Conservation (phyloP, 2,113 vertebrate genomes). For the Tinamus guttatus region DNA sequence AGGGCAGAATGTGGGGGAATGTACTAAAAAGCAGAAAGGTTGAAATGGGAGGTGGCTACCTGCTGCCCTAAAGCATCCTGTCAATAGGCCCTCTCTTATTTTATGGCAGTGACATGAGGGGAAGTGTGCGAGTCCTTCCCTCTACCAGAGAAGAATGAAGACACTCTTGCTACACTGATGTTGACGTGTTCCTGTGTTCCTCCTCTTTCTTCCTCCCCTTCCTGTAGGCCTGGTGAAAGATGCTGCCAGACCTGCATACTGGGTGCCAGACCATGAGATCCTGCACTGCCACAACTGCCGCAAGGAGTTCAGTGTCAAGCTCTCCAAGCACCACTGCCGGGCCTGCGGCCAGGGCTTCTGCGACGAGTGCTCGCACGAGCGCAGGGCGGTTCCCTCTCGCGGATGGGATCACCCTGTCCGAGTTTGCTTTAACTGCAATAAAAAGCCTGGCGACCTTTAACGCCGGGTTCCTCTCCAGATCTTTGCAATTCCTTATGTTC, state of each 20-base stretch:
- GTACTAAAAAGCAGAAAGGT: background rate
- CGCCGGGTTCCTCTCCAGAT: conserved; percentile 72
- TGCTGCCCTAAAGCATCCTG: background rate
- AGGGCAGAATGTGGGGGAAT: background rate
- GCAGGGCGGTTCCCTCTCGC: conserved; percentile 91
- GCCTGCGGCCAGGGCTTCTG: conserved; percentile 98
- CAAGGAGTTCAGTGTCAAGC: conserved; percentile 91
- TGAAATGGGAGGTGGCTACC: background rate
- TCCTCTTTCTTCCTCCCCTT: background rate
- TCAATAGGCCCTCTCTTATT: background rate
- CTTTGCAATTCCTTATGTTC: conserved; percentile 82
- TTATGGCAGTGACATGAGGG: background rate
- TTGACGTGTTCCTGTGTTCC: conserved; percentile 18
- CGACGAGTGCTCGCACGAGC: conserved; percentile 90
- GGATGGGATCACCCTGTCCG: conserved; percentile 98
- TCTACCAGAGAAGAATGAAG: background rate
- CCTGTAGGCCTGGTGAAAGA: conserved; percentile 92
- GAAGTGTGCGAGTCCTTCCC: background rate
- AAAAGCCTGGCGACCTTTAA: conserved; percentile 97
- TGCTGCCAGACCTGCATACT: conserved; percentile 94
- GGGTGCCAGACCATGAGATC: conserved; percentile 98
- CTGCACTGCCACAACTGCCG: conserved; percentile 90
- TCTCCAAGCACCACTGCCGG: conserved; percentile 98
- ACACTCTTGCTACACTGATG: background rate
- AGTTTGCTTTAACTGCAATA: conserved; percentile 93